phyloP scores from a whole-genome alignment of 2,797 vertebrate species.

The Manis crassicaudata region DNA sequence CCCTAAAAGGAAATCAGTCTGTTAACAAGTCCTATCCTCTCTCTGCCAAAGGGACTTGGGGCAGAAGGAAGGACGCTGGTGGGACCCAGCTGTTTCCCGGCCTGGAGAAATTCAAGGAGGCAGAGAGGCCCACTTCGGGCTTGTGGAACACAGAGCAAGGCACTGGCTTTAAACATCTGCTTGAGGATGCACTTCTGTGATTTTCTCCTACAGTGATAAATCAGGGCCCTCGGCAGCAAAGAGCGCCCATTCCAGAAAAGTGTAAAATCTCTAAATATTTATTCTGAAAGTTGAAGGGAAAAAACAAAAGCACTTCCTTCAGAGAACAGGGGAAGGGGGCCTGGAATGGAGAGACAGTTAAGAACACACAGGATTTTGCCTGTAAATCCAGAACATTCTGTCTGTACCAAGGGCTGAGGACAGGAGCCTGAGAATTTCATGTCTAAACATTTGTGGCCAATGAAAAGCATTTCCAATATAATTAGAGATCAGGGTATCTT shows the following conservation, averaged over 20 bases:
- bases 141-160: neutral
- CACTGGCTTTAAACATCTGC: neutral
- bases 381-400: conserved; percentile 11
- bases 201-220: neutral
- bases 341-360: neutral
- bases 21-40: conserved; percentile 13
- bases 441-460: neutral
- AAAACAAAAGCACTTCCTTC: neutral
- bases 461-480: conserved; percentile 4
- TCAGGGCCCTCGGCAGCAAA: neutral
- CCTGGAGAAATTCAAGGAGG: neutral
- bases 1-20: conserved; percentile 43
- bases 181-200: neutral
- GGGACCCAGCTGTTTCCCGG: conserved; percentile 47
- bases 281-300: conserved; percentile 11
- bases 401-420: neutral
- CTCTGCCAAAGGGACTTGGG: neutral
- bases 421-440: neutral
- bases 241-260: neutral
- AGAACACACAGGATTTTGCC: neutral
- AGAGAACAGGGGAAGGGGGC: neutral
- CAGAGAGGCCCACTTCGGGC: neutral
- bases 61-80: conserved; percentile 1
- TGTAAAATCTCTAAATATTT: neutral
- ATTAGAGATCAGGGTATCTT: neutral